Evolutionary conservation across 2,888 invertebrate genomes (phyloP).

Genomic region (Eristalinus aeneus): DNA sequence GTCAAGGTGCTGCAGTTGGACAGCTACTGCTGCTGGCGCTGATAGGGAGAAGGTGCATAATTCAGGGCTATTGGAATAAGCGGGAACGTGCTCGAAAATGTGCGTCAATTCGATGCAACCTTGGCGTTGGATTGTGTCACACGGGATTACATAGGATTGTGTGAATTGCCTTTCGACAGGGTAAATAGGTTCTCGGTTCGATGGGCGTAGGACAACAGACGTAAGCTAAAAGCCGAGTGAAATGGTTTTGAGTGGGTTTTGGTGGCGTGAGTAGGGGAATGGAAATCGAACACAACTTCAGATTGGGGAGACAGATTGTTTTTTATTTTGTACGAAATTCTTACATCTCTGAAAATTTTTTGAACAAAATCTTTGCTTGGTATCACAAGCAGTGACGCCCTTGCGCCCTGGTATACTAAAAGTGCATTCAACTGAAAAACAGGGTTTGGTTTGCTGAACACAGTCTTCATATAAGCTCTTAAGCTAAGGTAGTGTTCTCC

Average conservation of each 20-base stretch:
- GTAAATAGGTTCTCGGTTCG: conserved; percentile 33
- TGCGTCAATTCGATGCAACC: conserved; percentile 58
- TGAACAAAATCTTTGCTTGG: too few relatives aligned
- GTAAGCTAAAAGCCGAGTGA: conserved; percentile 14
- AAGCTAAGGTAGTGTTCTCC: too few relatives aligned
- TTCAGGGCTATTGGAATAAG: conserved; percentile 56
- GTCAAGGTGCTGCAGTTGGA: conserved; percentile 23
- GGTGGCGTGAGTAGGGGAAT: too few relatives aligned
- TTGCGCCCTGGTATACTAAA: too few relatives aligned
- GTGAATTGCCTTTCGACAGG: conserved; percentile 23
- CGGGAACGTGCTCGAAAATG: conserved; percentile 25
- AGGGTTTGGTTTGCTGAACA: too few relatives aligned
- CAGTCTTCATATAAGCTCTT: too few relatives aligned
- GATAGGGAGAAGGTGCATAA: conserved; percentile 16
- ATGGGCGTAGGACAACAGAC: conserved; percentile 35
- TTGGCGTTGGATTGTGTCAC: conserved; percentile 58
- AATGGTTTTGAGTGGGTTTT: not conserved
- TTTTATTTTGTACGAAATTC: too few relatives aligned
- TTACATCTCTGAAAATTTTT: too few relatives aligned
- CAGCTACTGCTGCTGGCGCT: conserved; percentile 10
- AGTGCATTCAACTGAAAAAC: too few relatives aligned
- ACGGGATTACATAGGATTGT: conserved; percentile 50
- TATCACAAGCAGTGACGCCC: too few relatives aligned
- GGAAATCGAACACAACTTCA: too few relatives aligned
- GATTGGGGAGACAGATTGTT: too few relatives aligned